Percentiles rank a stretch among this genome's conserved stretches.
Evolutionary conservation across 1,140 invertebrate genomes (phyloP).

Genomic region (Drosophila eugracilis): DNA sequence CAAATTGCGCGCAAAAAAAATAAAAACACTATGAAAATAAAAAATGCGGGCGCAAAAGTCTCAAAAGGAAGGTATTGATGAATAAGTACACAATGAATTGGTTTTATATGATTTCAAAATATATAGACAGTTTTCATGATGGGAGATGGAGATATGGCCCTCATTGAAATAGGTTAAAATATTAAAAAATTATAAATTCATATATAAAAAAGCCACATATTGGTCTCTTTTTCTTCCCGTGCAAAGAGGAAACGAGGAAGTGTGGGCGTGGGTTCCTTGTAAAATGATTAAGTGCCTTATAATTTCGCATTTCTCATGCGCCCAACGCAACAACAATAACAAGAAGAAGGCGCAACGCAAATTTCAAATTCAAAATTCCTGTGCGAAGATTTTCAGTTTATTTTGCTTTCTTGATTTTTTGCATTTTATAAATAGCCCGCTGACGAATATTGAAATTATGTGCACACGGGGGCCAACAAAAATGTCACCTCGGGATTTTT

Average conservation of each 20-base stretch:
- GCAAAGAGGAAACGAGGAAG: slow-evolving; percentile 11
- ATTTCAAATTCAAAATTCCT: slow-evolving; percentile 65
- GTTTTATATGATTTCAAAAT: neutral
- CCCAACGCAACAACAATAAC: slow-evolving; percentile 59
- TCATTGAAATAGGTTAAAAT: neutral
- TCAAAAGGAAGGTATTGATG: slow-evolving; percentile 25
- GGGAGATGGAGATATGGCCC: neutral
- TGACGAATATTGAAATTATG: slow-evolving; percentile 84
- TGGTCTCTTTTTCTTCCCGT: slow-evolving; percentile 4
- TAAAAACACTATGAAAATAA: slow-evolving; percentile 13
- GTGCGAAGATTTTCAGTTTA: slow-evolving; percentile 63
- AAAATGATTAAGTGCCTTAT: slow-evolving; percentile 71
- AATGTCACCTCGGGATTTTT: slow-evolving; percentile 71
- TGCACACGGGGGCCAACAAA: slow-evolving; percentile 75
- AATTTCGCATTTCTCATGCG: slow-evolving; percentile 57
- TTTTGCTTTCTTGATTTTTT: slow-evolving; percentile 51
- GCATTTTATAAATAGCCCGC: slow-evolving; percentile 77
- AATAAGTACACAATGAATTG: slow-evolving; percentile 13
- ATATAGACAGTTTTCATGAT: neutral
- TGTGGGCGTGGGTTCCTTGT: slow-evolving; percentile 58
- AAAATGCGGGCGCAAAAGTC: slow-evolving; percentile 52
- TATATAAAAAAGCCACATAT: neutral
- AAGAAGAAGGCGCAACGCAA: slow-evolving; percentile 40
- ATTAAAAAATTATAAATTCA: too few species aligned
- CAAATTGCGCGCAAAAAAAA: slow-evolving; percentile 40